phyloP scores from a whole-genome alignment of 1,140 invertebrate genomes.

The Camponotus vicinus region DNA sequence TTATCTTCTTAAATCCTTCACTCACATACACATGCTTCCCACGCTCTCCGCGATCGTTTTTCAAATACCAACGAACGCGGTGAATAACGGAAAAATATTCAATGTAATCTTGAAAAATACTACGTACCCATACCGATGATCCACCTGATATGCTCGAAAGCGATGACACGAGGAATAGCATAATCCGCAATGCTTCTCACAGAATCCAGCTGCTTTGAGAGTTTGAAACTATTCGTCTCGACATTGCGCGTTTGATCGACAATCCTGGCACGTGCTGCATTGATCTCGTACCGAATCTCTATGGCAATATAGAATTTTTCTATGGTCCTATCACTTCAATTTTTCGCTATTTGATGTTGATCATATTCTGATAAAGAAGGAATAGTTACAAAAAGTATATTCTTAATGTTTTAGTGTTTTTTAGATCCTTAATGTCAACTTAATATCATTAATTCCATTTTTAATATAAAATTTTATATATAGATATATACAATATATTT shows the following conservation, averaged over 20 bases:
- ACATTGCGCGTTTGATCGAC: conserved; percentile 82
- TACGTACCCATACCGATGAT: conserved; percentile 81
- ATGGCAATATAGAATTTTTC: conserved; percentile 50
- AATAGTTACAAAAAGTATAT: neutral
- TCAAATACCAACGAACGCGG: neutral
- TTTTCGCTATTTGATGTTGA: conserved; percentile 4
- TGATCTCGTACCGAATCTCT: conserved; percentile 84
- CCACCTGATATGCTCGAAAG: conserved; percentile 84
- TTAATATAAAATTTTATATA: neutral
- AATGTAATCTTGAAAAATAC: conserved; percentile 37
- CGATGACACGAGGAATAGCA: conserved; percentile 77
- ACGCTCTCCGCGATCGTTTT: neutral
- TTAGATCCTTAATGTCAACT: neutral
- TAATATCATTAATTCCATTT: conserved; percentile 4
- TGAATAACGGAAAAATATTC: conserved; percentile 42
- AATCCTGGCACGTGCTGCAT: conserved; percentile 79
- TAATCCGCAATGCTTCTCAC: conserved; percentile 76
- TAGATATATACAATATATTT: neutral
- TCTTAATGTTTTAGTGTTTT: too few species aligned
- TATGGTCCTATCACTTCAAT: conserved; percentile 11
- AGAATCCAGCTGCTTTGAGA: conserved; percentile 82
- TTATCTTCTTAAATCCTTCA: conserved; percentile 13
- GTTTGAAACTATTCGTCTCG: conserved; percentile 80
- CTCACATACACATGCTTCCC: neutral
- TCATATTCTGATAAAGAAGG: neutral